Conservation (phyloP, 2,797 vertebrate species). For the Oceanodroma leucorhoa region DNA sequence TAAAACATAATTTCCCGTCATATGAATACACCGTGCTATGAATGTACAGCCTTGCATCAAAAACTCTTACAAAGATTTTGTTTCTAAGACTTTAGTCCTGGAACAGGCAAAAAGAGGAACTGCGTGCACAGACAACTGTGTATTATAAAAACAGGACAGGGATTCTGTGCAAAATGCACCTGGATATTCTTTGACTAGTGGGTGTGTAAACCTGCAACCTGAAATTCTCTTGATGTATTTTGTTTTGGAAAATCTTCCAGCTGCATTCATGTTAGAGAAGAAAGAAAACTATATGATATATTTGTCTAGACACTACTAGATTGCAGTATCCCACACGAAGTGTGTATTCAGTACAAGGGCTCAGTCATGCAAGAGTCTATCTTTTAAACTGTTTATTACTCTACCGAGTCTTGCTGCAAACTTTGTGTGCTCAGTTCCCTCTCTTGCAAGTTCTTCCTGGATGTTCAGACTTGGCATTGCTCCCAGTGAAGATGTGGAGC, state of each 20-base stretch:
- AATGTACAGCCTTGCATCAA: background rate
- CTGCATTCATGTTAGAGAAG: background rate
- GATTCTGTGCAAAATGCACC: background rate
- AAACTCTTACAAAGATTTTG: background rate
- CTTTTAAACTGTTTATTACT: background rate
- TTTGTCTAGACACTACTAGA: background rate
- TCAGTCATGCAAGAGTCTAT: background rate
- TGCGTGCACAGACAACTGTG: accelerated
- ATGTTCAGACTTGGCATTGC: background rate
- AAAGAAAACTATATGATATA: background rate
- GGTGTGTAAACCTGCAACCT: background rate
- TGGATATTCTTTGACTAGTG: background rate
- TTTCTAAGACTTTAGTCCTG: background rate
- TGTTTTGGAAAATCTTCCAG: background rate
- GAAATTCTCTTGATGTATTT: background rate
- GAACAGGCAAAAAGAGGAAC: background rate
- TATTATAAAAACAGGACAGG: background rate
- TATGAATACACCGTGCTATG: accelerated
- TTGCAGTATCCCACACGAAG: background rate
- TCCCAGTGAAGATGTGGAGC: background rate
- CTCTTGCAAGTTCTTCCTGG: background rate
- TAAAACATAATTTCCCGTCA: background rate
- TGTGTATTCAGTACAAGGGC: background rate
- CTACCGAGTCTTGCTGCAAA: background rate
- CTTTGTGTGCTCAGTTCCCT: background rate